These are phyloP conservation scores for Orchesellides sinensis DNA, from an alignment of 2,888 invertebrate genomes.

Conservation along the genomic window DNA sequence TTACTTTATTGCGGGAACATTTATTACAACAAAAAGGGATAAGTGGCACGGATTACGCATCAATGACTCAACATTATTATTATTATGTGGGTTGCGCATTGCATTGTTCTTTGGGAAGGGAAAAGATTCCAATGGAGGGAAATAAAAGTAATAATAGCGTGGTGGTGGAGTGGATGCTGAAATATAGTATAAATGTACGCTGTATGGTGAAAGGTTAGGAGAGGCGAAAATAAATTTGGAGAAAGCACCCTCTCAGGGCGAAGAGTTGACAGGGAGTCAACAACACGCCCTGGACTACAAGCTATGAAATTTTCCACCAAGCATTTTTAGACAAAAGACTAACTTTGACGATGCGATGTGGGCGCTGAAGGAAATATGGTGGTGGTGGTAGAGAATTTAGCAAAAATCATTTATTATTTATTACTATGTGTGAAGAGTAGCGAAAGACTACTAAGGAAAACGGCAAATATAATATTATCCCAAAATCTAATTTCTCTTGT, in stretches of 20 bases:
- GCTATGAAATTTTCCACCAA: neutral
- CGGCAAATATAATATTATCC: neutral
- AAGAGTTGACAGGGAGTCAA: conserved; percentile 25
- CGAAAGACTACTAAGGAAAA: conserved; percentile 4
- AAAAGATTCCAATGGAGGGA: neutral
- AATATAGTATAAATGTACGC: neutral
- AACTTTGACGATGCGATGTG: too few species aligned
- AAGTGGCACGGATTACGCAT: neutral
- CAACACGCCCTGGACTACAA: neutral
- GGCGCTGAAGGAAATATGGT: neutral
- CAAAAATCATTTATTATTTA: conserved; percentile 22
- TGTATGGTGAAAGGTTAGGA: conserved; percentile 34
- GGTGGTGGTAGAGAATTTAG: conserved; percentile 29
- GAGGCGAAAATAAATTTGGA: conserved; percentile 44
- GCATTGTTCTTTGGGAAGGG: neutral
- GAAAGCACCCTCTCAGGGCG: neutral
- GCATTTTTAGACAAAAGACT: neutral
- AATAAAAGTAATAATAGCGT: neutral
- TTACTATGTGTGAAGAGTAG: conserved; percentile 9
- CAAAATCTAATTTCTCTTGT: neutral
- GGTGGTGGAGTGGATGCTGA: neutral
- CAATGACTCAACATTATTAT: neutral
- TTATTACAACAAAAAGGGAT: neutral
- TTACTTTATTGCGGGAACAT: neutral
- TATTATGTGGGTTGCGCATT: neutral